phyloP scores from a whole-genome alignment of 2,888 invertebrate genomes.

The Eurytoma adleriae region DNA sequence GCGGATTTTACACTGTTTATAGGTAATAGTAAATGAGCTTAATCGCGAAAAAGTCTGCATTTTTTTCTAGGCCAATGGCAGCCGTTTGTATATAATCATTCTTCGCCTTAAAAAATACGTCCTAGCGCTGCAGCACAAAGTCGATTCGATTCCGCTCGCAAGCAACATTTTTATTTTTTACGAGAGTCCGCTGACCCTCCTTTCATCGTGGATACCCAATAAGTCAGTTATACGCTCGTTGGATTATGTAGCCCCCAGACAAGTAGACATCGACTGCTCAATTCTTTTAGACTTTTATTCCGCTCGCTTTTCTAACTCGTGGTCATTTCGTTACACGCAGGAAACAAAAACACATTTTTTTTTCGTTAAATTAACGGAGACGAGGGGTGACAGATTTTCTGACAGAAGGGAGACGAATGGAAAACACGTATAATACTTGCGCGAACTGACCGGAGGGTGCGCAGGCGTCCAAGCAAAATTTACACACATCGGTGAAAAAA shows the following conservation, averaged over 20 bases:
- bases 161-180: conserved; percentile 34
- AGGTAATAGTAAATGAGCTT: conserved; percentile 50
- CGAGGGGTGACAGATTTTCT: too few relatives aligned
- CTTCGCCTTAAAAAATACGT: conserved; percentile 41
- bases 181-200: conserved; percentile 18
- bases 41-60: conserved; percentile 36
- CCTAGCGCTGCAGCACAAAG: conserved; percentile 40
- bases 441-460: too few relatives aligned
- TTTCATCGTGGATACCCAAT: background rate
- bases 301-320: too few relatives aligned
- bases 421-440: too few relatives aligned
- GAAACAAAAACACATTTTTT: too few relatives aligned
- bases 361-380: too few relatives aligned
- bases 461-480: too few relatives aligned
- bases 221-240: conserved; percentile 7
- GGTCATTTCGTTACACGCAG: too few relatives aligned
- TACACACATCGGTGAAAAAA: too few relatives aligned
- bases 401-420: too few relatives aligned
- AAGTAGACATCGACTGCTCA: conserved; percentile 18
- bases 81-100: conserved; percentile 46
- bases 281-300: conserved; percentile 11
- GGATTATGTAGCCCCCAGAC: background rate
- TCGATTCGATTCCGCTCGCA: conserved; percentile 42
- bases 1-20: conserved; percentile 43
- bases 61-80: conserved; percentile 47